Evolutionary conservation across 2,113 vertebrate species (phyloP), one percentile per base, ranked within the genome.

Genomic region (Propithecus coquereli): DNA sequence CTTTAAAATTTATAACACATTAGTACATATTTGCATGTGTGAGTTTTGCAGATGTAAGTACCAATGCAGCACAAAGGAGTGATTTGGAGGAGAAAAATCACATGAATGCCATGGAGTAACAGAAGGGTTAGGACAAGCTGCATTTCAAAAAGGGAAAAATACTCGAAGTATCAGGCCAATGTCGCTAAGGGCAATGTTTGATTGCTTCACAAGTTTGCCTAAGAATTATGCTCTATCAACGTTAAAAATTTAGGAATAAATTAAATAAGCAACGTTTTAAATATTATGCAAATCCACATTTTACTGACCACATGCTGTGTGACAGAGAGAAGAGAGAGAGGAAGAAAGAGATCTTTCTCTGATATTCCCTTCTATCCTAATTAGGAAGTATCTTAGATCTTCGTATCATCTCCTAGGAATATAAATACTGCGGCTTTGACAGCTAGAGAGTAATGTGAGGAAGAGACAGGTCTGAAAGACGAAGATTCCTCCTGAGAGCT

Each of bases 401-500:
- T 80, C 22, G 20, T 30, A 57, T 90, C 22, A 8, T 84, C 65
- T 95, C 92, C 50, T 23, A 97, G 63, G 63, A 95, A 86, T 96
- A 93, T 12, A 65, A 2, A 71, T 65, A 87, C 57, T 61, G 16
- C 86, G 95, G 40, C 59, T 91, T 6, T 85, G 47, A 91, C 66
- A 97, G 87, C 83, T 70, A 3, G 92, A 97, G 32, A 77, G n/a
- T 50, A 94, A 88, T 91, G 80, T 87, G 50, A 97, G 81, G 90
- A 88, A 93, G 50, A 95, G 66, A 85, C 40, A 95, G 90, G 89
- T 95, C 59, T 93, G 70, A 98, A 97, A 94, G 63, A 45, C n/a
- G 14, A 82, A 84, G 43, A 89, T 94, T 96, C 94, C 97, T 79
- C 97, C 83, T n/a, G 93, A 98, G 90, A 97, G 81, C 43, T 93